Evolutionary conservation across 2,113 vertebrate genomes (phyloP), one percentile per base, ranked within the genome.

Genomic region (Triplophysa tibetana): DNA sequence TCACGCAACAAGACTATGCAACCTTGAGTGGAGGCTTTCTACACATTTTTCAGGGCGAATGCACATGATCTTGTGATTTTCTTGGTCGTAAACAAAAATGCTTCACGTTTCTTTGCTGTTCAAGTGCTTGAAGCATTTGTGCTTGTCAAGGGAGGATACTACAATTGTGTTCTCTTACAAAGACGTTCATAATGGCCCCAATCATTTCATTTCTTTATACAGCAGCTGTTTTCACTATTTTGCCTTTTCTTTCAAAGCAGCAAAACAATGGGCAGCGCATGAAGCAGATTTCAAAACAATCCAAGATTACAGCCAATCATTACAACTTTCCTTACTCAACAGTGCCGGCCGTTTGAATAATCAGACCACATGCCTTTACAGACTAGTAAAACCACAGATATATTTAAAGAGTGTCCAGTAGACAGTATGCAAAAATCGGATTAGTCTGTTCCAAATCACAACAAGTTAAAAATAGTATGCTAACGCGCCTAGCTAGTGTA

Each of bases 161-260:
- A 38, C 33, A 38, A 61, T 74, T 60, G 19, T 6, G n/a, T n/a
- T 17, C n/a, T 88, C 87, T 85, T 89, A 89, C 88, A 90, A 90
- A 43, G 70, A 43, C 29, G 43, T 61, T 43, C 54, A 60, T 43
- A 56, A 60, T 73, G n/a, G 70, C 90, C 86, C 81, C 84, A 87
- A 87, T 88, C 86, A 24, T n/a, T 29, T 38, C 10, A 26, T 16
- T 41, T 43, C n/a, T n/a, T 60, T 58, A 58, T 58, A 60, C 33
- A 73, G 41, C 52, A 73, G 54, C 54, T 73, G 54, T 43, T 60
- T 73, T 73, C 8, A 29, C 70, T n/a, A n/a, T n/a, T n/a, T n/a
- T n/a, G n/a, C n/a, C n/a, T n/a, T n/a, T n/a, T n/a, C n/a, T n/a
- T n/a, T n/a, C n/a, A n/a, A 17, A 11, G 38, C 13, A 60, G 38